Evolutionary conservation across 2,797 vertebrate genomes (phyloP).

Genomic region (Loriculus beryllinus): DNA sequence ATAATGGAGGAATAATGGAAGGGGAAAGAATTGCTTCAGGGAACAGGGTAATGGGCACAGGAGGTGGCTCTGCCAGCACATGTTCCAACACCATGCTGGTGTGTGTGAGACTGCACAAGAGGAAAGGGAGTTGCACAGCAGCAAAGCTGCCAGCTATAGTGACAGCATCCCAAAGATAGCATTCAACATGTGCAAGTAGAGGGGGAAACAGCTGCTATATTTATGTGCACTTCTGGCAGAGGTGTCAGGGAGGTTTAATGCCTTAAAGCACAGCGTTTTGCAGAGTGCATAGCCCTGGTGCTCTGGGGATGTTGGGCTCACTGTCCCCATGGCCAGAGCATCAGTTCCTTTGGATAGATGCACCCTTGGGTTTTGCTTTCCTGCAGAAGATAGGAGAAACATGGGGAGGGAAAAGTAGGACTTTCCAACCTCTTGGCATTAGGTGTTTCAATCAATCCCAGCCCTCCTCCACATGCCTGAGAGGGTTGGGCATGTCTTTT

Average conservation of each 20-base stretch:
- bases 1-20: not conserved
- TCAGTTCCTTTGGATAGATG: not conserved
- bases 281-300: rapidly evolving
- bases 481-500: not conserved
- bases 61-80: not conserved
- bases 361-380: not conserved
- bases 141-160: not conserved
- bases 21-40: not conserved
- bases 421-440: not conserved
- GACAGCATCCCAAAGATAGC: not conserved
- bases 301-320: rapidly evolving
- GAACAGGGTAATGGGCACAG: not conserved
- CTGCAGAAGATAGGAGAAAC: not conserved
- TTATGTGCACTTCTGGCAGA: not conserved
- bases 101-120: not conserved
- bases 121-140: not conserved
- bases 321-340: rapidly evolving
- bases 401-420: not conserved
- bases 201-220: not conserved
- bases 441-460: not conserved
- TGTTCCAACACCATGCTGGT: not conserved
- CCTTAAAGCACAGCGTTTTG: rapidly evolving
- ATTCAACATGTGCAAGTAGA: not conserved
- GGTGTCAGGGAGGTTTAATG: too few species aligned
- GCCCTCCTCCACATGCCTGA: not conserved